phyloP scores from a whole-genome alignment of 2,797 vertebrate species.

The Delichon dasypus region DNA sequence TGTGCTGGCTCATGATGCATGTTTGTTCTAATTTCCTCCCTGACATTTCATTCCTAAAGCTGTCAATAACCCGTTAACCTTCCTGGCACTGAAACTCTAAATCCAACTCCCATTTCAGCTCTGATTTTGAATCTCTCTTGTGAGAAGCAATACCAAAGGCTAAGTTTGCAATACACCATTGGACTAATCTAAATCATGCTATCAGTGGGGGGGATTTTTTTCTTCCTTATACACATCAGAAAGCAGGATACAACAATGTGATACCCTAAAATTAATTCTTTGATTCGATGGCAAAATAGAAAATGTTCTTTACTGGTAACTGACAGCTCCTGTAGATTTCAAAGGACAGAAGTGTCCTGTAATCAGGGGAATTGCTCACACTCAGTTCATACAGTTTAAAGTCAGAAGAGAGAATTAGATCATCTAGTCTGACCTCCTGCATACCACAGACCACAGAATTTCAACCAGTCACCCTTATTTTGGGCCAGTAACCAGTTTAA shows the following conservation, averaged over 20 bases:
- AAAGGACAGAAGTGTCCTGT: background rate
- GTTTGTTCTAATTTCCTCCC: conserved; percentile 48
- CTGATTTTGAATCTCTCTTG: background rate
- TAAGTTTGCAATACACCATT: background rate
- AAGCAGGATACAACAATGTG: background rate
- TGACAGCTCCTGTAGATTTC: conserved; percentile 1
- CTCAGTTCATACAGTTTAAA: conserved; percentile 5
- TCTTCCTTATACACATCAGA: background rate
- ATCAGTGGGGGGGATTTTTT: background rate
- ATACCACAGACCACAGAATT: conserved; percentile 58
- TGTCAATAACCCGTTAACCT: conserved; percentile 55
- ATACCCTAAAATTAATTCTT: background rate
- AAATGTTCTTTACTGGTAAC: background rate
- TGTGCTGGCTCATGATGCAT: conserved; percentile 2
- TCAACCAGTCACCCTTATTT: conserved; percentile 31
- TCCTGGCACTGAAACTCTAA: background rate
- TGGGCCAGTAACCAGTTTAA: conserved; percentile 26
- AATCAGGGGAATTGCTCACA: conserved; percentile 9
- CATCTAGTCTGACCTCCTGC: conserved; percentile 44
- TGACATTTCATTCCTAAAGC: conserved; percentile 41
- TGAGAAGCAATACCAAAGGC: conserved; percentile 19
- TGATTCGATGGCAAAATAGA: conserved; percentile 8
- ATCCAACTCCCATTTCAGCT: background rate
- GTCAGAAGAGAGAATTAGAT: conserved; percentile 51
- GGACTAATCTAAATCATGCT: background rate